A percentile compares a stretch with the other conserved stretches of the same genome.
Conservation (phyloP, 53 echinoderm and acorn worm species). For the Crossaster papposus region DNA sequence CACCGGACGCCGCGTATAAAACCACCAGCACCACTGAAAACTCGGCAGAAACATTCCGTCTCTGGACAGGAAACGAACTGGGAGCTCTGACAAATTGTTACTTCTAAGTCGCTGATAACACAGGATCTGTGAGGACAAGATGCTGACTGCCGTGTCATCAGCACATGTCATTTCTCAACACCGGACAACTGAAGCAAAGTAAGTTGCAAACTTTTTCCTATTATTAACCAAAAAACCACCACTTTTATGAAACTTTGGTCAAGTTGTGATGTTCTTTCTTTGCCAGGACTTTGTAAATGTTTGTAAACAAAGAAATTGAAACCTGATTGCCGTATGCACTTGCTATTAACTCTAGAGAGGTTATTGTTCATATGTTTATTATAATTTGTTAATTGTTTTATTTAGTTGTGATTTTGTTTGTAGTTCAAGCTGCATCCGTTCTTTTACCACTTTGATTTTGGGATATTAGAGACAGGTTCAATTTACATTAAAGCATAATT, state of each 20-base stretch:
- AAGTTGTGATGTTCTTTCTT: background rate
- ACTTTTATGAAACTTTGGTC: background rate
- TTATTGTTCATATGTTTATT: too few relatives aligned
- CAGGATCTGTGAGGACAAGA: background rate
- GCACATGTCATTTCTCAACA: background rate
- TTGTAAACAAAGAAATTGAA: conserved; percentile 8
- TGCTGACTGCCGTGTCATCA: background rate
- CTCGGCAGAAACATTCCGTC: background rate
- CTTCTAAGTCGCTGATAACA: background rate
- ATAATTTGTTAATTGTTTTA: too few relatives aligned
- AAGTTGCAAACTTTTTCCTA: background rate
- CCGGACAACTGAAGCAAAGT: conserved; percentile 2
- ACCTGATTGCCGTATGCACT: background rate
- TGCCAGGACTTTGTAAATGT: background rate
- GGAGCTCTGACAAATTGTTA: background rate
- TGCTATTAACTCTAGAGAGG: too few relatives aligned
- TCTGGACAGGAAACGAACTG: background rate
- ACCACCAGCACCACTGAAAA: background rate
- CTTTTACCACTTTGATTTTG: too few relatives aligned
- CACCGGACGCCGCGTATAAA: background rate
- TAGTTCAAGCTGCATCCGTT: too few relatives aligned
- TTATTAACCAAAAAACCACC: too few relatives aligned
- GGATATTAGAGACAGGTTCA: too few relatives aligned
- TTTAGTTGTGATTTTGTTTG: too few relatives aligned
- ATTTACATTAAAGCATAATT: too few relatives aligned